Percentiles rank a stretch among this genome's conserved stretches.
Evolutionary conservation across 1,140 invertebrate genomes (phyloP).

Genomic region (Melipona quadrifasciata): DNA sequence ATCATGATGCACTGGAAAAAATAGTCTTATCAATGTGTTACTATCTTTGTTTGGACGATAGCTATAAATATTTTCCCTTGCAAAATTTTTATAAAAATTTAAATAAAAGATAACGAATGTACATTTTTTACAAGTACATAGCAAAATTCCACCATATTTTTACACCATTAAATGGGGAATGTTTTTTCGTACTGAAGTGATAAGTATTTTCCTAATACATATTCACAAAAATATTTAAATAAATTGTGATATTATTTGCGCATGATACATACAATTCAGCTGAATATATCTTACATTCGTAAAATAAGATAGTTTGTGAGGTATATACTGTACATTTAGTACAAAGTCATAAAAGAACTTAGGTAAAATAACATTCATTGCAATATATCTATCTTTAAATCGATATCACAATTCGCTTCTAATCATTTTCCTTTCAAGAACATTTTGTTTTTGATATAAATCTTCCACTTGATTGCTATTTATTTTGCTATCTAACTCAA

Average conservation of each 20-base stretch:
- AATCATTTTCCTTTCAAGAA: constrained; percentile 36
- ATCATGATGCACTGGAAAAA: constrained; percentile 41
- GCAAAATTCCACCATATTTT: not conserved
- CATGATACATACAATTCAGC: not conserved
- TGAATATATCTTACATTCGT: constrained; percentile 15
- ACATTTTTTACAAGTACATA: constrained; percentile 29
- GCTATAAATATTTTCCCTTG: constrained; percentile 5
- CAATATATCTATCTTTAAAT: constrained; percentile 34
- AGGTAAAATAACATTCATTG: constrained; percentile 11
- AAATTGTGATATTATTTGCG: not conserved
- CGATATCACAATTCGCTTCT: constrained; percentile 75
- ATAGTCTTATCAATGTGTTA: constrained; percentile 25
- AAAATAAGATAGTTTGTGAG: constrained; percentile 38
- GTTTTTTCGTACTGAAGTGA: not conserved
- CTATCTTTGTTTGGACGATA: constrained; percentile 10
- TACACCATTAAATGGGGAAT: constrained; percentile 17
- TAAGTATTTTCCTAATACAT: not conserved
- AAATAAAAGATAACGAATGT: not conserved
- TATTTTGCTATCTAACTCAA: constrained; percentile 44
- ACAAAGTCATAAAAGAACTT: constrained; percentile 24
- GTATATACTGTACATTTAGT: constrained; percentile 42
- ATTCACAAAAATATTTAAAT: not conserved
- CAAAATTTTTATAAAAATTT: constrained; percentile 24
- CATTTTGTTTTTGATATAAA: constrained; percentile 6
- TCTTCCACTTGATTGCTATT: constrained; percentile 14